Evolutionary conservation across 2,888 invertebrate genomes (phyloP), one percentile per base, ranked within the genome.

Genomic region (Dryadula phaetusa): DNA sequence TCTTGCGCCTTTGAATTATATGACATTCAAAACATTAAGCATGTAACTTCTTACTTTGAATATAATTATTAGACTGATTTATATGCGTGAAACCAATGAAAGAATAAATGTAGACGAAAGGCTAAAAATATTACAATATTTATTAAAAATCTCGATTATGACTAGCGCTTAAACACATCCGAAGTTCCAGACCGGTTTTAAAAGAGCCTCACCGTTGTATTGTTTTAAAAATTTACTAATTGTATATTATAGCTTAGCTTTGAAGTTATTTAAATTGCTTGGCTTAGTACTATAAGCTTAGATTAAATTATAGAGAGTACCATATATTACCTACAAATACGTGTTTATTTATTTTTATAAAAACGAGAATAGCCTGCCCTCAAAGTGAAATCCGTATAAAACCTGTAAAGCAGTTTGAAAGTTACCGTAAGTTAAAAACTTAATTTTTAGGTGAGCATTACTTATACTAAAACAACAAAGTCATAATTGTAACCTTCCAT

Each of bases 131-230:
- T 52, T 16, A 28, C 49, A 52, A 32, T 52, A 52, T 32, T 16
- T 52, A 32, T 20, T 28, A 16, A 52, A 32, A 32, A 52, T 32
- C 28, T 16, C 52, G 52, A 16, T 49, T 25, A 49, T 52, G 52
- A 28, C 52, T 52, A 16, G 52, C 16, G 52, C 63, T 37, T 40
- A 40, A 47, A 37, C 52, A 62, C 52, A 62, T 62, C 18, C 18
- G 28, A 52, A 62, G 49, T 40, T 40, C 40, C 16, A n/a, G 14
- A 52, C 40, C 62, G 49, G 62, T 49, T 62, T 52, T 62, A 52
- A 12, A 40, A 49, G 25, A 28, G 40, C 62, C 62, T 28, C 49
- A 52, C 28, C 40, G 14, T 62, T 16, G 28, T 62, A 52, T 62
- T 40, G 40, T 62, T 62, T 52, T 52, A 16, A 52, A 52, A 52